Percentiles rank a stretch among this genome's conserved stretches.
phyloP scores from a whole-genome alignment of 2,113 vertebrate genomes.

The Chitala chitala region DNA sequence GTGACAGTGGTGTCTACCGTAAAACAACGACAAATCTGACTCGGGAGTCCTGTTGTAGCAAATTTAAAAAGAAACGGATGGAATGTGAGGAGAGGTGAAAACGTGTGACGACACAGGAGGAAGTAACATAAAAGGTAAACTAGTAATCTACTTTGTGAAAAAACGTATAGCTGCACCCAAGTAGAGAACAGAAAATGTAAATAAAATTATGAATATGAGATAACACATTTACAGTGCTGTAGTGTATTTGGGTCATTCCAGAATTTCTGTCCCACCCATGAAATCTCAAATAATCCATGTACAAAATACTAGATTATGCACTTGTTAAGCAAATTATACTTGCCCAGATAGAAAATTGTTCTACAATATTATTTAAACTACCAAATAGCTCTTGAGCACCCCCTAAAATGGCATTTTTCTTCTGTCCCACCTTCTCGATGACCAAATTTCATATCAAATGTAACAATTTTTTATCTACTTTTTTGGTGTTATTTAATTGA shows the following conservation, averaged over 20 bases:
- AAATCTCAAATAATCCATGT: too few relatives aligned
- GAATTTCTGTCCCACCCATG: too few relatives aligned
- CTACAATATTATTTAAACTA: conserved; percentile 8
- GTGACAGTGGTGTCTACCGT: background rate
- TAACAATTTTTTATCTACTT: background rate
- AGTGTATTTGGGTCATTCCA: too few relatives aligned
- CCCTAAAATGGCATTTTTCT: too few relatives aligned
- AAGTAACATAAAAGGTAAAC: conserved; percentile 16
- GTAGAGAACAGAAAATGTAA: conserved; percentile 61
- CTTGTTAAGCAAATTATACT: too few relatives aligned
- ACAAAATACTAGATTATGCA: too few relatives aligned
- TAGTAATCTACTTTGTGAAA: background rate
- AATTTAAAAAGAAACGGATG: background rate
- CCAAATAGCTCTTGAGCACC: too few relatives aligned
- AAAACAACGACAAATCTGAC: background rate
- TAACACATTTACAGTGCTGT: too few relatives aligned
- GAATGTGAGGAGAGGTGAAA: conserved; percentile 12
- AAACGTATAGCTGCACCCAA: too few relatives aligned
- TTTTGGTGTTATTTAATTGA: background rate
- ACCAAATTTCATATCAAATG: too few relatives aligned
- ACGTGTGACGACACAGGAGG: background rate
- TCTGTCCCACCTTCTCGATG: background rate
- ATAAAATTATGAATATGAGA: too few relatives aligned
- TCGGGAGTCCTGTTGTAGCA: too few relatives aligned
- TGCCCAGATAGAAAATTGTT: conserved; percentile 9